Evolutionary conservation across 1,140 invertebrate genomes (phyloP), one percentile per base, ranked within the genome.

Genomic region (Ips nitidus): DNA sequence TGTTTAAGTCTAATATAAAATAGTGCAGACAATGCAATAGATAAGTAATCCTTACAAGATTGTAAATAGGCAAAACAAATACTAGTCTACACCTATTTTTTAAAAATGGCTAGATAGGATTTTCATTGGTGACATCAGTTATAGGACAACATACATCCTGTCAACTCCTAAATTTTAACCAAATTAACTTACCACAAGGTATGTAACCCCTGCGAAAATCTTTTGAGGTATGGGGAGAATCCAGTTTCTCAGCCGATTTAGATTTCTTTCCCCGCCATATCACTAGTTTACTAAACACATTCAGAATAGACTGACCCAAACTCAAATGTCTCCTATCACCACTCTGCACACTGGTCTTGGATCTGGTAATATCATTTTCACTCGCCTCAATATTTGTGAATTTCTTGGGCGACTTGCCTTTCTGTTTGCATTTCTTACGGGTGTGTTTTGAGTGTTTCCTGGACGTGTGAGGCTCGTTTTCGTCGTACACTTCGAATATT

Each of bases 261-360:
- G 72, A 36, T 4, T 55, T 59, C 82, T 58, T 84, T 80, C 67
- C 83, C 64, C 83, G 82, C 85, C 85, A 86, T 37, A 85, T 82
- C 70, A 88, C 87, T 76, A 89, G 78, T 78, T 89, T 89, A 69
- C 87, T 88, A 68, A 89, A 83, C 62, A 90, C 85, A 71, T 85
- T 87, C 55, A 89, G 83, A 74, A 90, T 82, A 38, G 86, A 87
- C 73, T 86, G 85, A 62, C 87, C 82, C 4, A 85, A 69, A 66
- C 75, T 74, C 57, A 75, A 71, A 42, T 82, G 81, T 66, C 78
- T 83, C 69, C 83, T 79, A 56, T 82, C 73, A 75, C 81, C 81
- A 73, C 74, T 72, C 36, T 67, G 56, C n/a, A 78, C 75, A 75
- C 77, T 79, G 7, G 73, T 75, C 63, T 79, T 80, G 50, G 77